Evolutionary conservation across 2,797 vertebrate genomes (phyloP).

Genomic region (Menidia menidia): DNA sequence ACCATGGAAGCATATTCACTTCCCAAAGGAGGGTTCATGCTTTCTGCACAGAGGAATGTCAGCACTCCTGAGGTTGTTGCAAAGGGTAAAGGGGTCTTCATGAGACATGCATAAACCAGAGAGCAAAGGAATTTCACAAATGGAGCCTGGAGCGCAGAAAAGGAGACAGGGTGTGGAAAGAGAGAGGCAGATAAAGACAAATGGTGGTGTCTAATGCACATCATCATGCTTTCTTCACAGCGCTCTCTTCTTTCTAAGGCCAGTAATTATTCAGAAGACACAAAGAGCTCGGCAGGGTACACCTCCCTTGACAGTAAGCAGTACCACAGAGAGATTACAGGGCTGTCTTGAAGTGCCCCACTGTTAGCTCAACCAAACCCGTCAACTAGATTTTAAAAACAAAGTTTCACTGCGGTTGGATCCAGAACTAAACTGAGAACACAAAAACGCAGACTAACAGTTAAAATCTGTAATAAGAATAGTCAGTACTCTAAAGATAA

Average conservation of each 20-base stretch:
- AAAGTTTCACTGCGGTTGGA: constrained; percentile 6
- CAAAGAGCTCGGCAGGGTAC: constrained; percentile 60
- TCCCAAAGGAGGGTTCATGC: constrained; percentile 64
- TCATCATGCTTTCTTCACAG: constrained; percentile 40
- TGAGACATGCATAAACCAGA: constrained; percentile 56
- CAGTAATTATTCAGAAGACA: constrained; percentile 74
- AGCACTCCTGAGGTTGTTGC: constrained; percentile 51
- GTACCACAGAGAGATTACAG: constrained; percentile 48
- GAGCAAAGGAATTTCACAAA: constrained; percentile 43
- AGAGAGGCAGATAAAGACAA: constrained; percentile 36
- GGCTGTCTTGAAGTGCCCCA: constrained; percentile 25
- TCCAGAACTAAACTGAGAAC: background rate
- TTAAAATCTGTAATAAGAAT: background rate
- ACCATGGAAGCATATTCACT: constrained; percentile 49
- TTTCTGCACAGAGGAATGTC: constrained; percentile 65
- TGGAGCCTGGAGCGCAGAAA: constrained; percentile 39
- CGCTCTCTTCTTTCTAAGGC: constrained; percentile 55
- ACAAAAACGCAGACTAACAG: background rate
- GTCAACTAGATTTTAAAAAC: constrained; percentile 20
- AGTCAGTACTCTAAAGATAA: background rate
- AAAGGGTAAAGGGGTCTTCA: constrained; percentile 44
- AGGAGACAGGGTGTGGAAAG: constrained; percentile 28
- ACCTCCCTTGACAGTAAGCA: constrained; percentile 48
- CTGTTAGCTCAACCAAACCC: constrained; percentile 14
- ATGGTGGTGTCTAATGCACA: constrained; percentile 50